Percentiles rank a stretch among this genome's conserved stretches.
Evolutionary conservation across 2,888 invertebrate species (phyloP).

Genomic region (Drosophila pseudotakahashii): DNA sequence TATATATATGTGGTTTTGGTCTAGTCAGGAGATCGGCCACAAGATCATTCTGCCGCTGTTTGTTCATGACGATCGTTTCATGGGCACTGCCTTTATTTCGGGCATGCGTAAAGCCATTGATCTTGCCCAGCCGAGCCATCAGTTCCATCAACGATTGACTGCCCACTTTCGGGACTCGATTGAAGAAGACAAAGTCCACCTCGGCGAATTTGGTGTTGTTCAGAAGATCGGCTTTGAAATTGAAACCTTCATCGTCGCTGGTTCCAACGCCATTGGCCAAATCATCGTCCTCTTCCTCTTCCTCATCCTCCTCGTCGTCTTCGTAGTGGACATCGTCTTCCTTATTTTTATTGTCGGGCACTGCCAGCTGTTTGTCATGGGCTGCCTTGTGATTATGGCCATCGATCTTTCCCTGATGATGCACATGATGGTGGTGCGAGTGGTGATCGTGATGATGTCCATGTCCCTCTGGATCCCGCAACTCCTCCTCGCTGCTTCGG

Average conservation of each 20-base stretch:
- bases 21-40: conserved; percentile 88
- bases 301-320: conserved; percentile 17
- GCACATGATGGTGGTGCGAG: conserved; percentile 36
- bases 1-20: conserved; percentile 91
- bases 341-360: conserved; percentile 31
- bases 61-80: conserved; percentile 91
- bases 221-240: conserved; percentile 64
- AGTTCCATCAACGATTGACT: conserved; percentile 95
- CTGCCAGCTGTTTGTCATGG: conserved; percentile 58
- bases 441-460: conserved; percentile 42
- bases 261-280: conserved; percentile 29
- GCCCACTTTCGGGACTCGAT: conserved; percentile 95
- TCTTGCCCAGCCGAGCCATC: conserved; percentile 86
- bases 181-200: conserved; percentile 92
- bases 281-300: conserved; percentile 30
- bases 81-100: conserved; percentile 92
- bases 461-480: conserved; percentile 1
- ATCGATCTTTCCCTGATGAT: conserved; percentile 13
- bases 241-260: conserved; percentile 34
- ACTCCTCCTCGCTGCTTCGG: conserved; percentile 27
- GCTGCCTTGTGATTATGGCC: conserved; percentile 47
- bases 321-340: conserved; percentile 1
- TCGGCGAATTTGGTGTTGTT: conserved; percentile 82
- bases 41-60: conserved; percentile 90
- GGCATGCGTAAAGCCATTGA: conserved; percentile 83